phyloP scores from a whole-genome alignment of 2,888 invertebrate genomes.

The Chamaedrilus cognettii region DNA sequence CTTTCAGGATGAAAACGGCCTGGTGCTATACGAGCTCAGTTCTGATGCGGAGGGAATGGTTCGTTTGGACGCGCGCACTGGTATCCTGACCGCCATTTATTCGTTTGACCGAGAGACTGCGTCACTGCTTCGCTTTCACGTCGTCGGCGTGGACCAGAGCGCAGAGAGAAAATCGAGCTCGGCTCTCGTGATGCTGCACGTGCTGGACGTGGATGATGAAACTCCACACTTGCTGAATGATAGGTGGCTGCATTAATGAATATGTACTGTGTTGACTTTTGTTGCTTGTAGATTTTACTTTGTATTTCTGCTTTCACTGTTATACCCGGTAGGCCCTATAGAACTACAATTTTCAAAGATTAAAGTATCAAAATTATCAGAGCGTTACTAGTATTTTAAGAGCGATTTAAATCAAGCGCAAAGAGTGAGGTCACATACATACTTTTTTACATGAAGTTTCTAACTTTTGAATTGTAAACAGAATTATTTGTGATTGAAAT shows the following conservation, averaged over 20 bases:
- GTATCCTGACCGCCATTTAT: constrained; percentile 18
- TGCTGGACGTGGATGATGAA: constrained; percentile 41
- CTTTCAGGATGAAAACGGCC: constrained; percentile 46
- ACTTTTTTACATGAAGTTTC: no score
- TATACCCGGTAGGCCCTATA: no score
- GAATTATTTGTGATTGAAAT: no score
- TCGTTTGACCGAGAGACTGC: constrained; percentile 25
- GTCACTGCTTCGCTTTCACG: constrained; percentile 38
- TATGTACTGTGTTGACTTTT: no score
- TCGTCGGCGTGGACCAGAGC: constrained; percentile 46
- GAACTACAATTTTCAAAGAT: no score
- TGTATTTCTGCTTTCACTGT: no score
- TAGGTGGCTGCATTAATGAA: no score
- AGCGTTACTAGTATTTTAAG: no score
- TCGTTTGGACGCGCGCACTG: constrained; percentile 20
- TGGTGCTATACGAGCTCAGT: constrained; percentile 41
- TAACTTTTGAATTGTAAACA: no score
- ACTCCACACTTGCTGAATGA: constrained; percentile 11
- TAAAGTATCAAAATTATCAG: no score
- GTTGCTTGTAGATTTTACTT: background rate
- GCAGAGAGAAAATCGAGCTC: constrained; percentile 41
- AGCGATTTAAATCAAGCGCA: no score
- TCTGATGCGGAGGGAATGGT: constrained; percentile 13
- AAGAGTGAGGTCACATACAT: no score
- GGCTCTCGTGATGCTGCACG: constrained; percentile 40